Conservation (phyloP, 2,888 invertebrate species). For the Scaptomyza flava region DNA sequence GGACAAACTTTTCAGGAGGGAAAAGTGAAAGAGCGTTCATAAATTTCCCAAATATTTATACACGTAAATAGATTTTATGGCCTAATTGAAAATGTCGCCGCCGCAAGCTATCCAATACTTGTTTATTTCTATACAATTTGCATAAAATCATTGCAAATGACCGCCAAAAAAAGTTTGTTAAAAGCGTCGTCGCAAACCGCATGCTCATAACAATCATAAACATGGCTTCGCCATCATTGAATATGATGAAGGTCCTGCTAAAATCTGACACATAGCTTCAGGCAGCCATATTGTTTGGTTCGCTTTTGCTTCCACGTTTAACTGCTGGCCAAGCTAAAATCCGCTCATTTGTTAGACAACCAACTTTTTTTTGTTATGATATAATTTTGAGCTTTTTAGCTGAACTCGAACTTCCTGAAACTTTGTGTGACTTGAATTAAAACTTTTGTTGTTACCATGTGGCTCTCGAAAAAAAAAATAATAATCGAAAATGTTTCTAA, state of each 20-base stretch:
- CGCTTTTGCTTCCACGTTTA: background rate
- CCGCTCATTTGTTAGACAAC: conserved; percentile 27
- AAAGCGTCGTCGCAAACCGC: conserved; percentile 58
- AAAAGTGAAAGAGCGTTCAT: background rate
- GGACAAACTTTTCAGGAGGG: conserved; percentile 44
- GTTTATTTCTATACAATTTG: conserved; percentile 56
- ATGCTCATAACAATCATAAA: conserved; percentile 67
- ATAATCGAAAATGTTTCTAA: background rate
- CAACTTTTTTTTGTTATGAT: conserved; percentile 51
- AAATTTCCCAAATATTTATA: conserved; percentile 75
- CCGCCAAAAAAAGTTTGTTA: conserved; percentile 67
- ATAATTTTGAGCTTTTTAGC: conserved; percentile 64
- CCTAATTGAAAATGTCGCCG: conserved; percentile 67
- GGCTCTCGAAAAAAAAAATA: background rate
- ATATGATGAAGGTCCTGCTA: conserved; percentile 65
- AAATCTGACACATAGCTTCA: conserved; percentile 66
- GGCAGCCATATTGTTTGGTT: conserved; percentile 27
- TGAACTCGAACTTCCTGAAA: conserved; percentile 31
- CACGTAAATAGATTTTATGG: conserved; percentile 78
- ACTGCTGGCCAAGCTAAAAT: background rate
- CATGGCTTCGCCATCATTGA: conserved; percentile 46
- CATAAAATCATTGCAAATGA: conserved; percentile 69
- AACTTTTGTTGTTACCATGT: conserved; percentile 4
- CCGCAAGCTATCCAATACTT: conserved; percentile 6
- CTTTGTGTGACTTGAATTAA: conserved; percentile 19